These are phyloP conservation scores for Gobio gobio DNA, from an alignment of 2,113 vertebrate genomes.

Conservation along the genomic window DNA sequence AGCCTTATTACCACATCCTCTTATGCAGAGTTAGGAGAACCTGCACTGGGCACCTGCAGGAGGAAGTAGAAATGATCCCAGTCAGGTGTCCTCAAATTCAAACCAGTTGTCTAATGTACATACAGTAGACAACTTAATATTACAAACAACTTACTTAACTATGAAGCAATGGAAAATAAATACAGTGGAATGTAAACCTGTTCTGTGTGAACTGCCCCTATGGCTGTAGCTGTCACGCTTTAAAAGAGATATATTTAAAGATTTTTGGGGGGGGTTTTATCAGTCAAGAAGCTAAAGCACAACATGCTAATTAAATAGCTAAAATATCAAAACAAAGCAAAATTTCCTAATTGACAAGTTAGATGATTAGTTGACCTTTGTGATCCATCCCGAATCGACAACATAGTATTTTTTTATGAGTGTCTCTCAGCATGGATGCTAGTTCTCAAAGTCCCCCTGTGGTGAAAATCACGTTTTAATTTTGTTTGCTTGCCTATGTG, in stretches of 20 bases:
- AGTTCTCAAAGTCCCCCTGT: not conserved
- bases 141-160: not conserved
- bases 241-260: not conserved
- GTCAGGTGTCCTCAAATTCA: not conserved
- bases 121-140: not conserved
- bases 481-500: too few relatives aligned
- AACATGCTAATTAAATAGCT: not conserved
- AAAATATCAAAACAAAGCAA: not conserved
- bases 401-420: not conserved
- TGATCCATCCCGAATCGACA: not conserved
- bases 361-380: too few relatives aligned
- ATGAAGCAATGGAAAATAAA: not conserved
- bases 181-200: not conserved
- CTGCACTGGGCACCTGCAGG: not conserved
- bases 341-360: not conserved
- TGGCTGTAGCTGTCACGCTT: not conserved
- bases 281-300: not conserved
- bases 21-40: not conserved
- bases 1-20: not conserved
- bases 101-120: not conserved
- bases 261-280: not conserved
- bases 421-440: not conserved
- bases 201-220: not conserved
- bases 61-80: not conserved
- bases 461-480: too few relatives aligned